Percentiles rank a stretch among this genome's conserved stretches.
Conservation (phyloP, 2,797 vertebrate species). For the Brachyrhaphis roseni region DNA sequence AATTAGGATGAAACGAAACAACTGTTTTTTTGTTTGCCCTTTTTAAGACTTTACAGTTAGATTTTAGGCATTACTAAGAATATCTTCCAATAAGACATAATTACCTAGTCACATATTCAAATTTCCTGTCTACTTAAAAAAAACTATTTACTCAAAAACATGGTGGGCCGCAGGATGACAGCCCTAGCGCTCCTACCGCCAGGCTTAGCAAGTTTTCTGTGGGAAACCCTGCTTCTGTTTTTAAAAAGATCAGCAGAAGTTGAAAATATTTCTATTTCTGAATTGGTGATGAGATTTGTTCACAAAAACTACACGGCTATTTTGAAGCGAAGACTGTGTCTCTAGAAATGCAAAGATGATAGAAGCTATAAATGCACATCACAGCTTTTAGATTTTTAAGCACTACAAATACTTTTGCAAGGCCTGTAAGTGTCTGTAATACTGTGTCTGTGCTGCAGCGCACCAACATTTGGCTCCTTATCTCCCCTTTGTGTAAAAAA, state of each 20-base stretch:
- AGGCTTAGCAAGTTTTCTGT: no score
- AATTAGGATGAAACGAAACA: no score
- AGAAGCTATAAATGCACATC: neutral
- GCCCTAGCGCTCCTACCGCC: no score
- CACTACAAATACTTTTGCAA: neutral
- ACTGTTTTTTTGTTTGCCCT: no score
- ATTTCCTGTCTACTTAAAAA: no score
- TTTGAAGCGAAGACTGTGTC: neutral
- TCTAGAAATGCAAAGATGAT: neutral
- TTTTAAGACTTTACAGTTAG: no score
- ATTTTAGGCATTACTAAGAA: no score
- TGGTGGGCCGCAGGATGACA: no score
- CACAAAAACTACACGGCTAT: neutral
- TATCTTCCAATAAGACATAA: no score
- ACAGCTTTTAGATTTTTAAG: neutral
- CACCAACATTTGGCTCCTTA: constrained; percentile 32
- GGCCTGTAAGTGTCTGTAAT: neutral
- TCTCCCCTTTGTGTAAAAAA: constrained; percentile 26
- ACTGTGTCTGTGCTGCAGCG: constrained; percentile 7
- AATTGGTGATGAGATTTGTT: neutral
- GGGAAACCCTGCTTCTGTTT: neutral
- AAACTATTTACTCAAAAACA: no score
- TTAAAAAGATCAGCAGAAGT: neutral
- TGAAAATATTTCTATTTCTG: neutral
- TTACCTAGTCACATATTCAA: no score